A percentile compares a stretch with the other conserved stretches of the same genome.
These are phyloP conservation scores for Latrodectus geometricus DNA, from an alignment of 1,140 invertebrate genomes.

Conservation along the genomic window DNA sequence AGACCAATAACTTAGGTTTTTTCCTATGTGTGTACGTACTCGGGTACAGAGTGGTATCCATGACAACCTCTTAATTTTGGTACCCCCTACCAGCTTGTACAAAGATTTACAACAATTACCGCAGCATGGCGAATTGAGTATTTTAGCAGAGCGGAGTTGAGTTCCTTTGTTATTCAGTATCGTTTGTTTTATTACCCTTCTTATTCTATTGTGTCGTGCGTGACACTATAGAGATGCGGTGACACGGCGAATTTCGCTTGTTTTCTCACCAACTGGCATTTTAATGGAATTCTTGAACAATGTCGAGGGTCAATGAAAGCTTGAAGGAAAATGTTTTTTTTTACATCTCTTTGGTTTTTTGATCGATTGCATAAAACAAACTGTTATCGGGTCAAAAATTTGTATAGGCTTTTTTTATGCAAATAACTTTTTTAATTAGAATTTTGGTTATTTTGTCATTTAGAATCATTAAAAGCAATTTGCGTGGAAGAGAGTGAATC, in stretches of 20 bases:
- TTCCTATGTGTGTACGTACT: not conserved
- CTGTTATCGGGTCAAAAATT: not conserved
- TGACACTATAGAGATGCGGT: conserved; percentile 17
- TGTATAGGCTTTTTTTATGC: not conserved
- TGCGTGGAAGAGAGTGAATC: not conserved
- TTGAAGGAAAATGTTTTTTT: not conserved
- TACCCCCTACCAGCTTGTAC: conserved; percentile 14
- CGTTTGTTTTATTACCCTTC: conserved; percentile 38
- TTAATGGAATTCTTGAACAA: conserved; percentile 53
- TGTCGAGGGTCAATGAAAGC: conserved; percentile 25
- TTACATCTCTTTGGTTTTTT: not conserved
- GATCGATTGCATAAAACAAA: not conserved
- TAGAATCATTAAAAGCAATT: not conserved
- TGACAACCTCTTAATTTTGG: conserved; percentile 16
- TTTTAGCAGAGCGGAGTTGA: not conserved
- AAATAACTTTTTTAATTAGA: too few species aligned
- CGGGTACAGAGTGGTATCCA: not conserved
- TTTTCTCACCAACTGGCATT: conserved; percentile 9
- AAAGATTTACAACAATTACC: conserved; percentile 35
- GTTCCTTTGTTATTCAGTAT: conserved; percentile 31
- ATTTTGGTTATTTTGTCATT: too few species aligned
- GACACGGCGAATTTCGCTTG: conserved; percentile 54
- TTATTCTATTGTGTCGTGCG: conserved; percentile 16
- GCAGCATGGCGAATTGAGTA: conserved; percentile 9
- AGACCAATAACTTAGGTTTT: too few species aligned